phyloP scores from a whole-genome alignment of 1,140 invertebrate genomes.

The Plectrocnemia conspersa region DNA sequence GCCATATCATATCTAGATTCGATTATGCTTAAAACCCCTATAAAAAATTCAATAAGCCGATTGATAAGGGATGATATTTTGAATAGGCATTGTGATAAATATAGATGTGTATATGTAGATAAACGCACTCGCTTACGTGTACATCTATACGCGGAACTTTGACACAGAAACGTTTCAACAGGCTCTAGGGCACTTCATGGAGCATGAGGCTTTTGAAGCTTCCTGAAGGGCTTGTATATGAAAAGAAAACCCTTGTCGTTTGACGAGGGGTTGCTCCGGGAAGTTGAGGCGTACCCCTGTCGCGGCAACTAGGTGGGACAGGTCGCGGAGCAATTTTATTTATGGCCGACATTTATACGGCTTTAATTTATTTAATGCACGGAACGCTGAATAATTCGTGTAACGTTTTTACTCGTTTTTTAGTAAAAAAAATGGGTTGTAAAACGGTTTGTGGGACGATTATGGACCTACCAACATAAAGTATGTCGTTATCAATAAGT shows the following conservation, averaged over 20 bases:
- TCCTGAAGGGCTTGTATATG: conserved; percentile 14
- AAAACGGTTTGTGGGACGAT: too few species aligned
- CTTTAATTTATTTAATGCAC: too few species aligned
- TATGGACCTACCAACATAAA: too few species aligned
- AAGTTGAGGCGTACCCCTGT: conserved; percentile 6
- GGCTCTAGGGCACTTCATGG: conserved; percentile 17
- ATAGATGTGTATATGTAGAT: neutral
- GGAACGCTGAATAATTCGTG: too few species aligned
- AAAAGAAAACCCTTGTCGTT: conserved; percentile 23
- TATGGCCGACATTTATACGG: too few species aligned
- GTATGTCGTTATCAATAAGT: too few species aligned
- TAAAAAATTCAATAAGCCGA: neutral
- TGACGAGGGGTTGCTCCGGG: conserved; percentile 21
- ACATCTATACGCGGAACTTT: conserved; percentile 16
- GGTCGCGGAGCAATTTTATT: too few species aligned
- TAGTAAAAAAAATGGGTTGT: too few species aligned
- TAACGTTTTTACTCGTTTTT: too few species aligned
- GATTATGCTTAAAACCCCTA: neutral
- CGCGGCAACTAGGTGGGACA: conserved; percentile 12
- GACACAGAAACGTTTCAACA: conserved; percentile 24
- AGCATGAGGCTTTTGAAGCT: conserved; percentile 20
- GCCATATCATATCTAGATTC: neutral
- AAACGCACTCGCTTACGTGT: conserved; percentile 3
- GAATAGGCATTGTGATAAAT: neutral
- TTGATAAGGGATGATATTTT: neutral